Conservation (phyloP, 2,888 invertebrate species). For the Mantis religiosa region DNA sequence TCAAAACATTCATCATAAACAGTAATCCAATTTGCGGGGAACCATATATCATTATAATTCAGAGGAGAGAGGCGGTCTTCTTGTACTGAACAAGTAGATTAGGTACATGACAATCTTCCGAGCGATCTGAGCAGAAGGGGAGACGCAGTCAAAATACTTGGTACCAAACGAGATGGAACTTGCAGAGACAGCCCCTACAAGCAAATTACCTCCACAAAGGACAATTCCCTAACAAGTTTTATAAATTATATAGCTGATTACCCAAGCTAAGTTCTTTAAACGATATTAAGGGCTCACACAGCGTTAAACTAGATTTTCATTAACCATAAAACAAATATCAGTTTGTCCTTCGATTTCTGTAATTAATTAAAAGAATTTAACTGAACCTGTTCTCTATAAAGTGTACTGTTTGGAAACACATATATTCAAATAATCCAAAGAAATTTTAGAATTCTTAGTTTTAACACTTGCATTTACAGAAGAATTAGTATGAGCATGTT, state of each 20-base stretch:
- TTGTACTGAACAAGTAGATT: background rate
- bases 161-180: background rate
- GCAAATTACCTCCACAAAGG: background rate
- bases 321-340: background rate
- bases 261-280: background rate
- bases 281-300: background rate
- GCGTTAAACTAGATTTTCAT: background rate
- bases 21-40: constrained; percentile 27
- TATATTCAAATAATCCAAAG: no score
- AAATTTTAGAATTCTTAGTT: no score
- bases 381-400: no score
- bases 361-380: background rate
- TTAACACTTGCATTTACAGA: no score
- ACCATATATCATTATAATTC: constrained; percentile 19
- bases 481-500: no score
- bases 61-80: background rate
- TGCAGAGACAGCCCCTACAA: background rate
- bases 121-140: background rate
- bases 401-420: no score
- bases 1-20: constrained; percentile 28
- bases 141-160: background rate
- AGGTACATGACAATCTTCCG: background rate
- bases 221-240: background rate
- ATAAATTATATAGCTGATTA: background rate
- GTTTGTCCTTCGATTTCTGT: background rate